A percentile compares a stretch with the other conserved stretches of the same genome.
Conservation (phyloP, 2,797 vertebrate species). For the Huso huso region DNA sequence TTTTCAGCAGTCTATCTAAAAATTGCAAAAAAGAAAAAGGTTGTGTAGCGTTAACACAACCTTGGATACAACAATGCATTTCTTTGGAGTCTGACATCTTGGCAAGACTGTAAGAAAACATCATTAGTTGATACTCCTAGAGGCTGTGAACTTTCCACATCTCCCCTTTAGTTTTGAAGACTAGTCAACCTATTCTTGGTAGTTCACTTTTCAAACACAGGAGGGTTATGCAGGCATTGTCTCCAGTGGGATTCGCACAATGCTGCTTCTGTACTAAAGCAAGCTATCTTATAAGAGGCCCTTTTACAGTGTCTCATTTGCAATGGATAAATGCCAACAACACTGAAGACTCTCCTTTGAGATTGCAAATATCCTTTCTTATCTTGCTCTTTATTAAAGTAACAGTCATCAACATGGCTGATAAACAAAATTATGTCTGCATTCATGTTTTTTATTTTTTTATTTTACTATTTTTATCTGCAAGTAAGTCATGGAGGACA, state of each 20-base stretch:
- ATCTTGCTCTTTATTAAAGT: slow-evolving; percentile 55
- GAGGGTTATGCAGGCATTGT: neutral
- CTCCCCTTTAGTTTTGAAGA: slow-evolving; percentile 11
- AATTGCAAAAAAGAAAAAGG: no score
- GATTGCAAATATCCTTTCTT: slow-evolving; percentile 53
- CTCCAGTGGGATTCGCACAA: slow-evolving; percentile 7
- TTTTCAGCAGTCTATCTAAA: no score
- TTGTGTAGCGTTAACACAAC: no score
- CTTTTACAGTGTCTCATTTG: slow-evolving; percentile 48
- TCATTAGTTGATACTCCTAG: no score
- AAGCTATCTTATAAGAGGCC: neutral
- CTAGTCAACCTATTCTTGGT: slow-evolving; percentile 12
- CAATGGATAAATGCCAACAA: slow-evolving; percentile 58
- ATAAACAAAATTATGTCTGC: slow-evolving; percentile 46
- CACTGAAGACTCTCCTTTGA: slow-evolving; percentile 35
- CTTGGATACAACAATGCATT: no score
- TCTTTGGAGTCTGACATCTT: no score
- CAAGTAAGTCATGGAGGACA: no score
- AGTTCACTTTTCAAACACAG: slow-evolving; percentile 13
- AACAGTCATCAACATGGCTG: slow-evolving; percentile 45
- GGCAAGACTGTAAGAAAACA: no score
- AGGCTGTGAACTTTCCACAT: no score
- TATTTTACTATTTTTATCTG: no score
- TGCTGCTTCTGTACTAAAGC: slow-evolving; percentile 7
- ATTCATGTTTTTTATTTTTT: no score